These are phyloP conservation scores for Barypeithes pellucidus DNA, from an alignment of 2,888 invertebrate genomes.

Conservation along the genomic window DNA sequence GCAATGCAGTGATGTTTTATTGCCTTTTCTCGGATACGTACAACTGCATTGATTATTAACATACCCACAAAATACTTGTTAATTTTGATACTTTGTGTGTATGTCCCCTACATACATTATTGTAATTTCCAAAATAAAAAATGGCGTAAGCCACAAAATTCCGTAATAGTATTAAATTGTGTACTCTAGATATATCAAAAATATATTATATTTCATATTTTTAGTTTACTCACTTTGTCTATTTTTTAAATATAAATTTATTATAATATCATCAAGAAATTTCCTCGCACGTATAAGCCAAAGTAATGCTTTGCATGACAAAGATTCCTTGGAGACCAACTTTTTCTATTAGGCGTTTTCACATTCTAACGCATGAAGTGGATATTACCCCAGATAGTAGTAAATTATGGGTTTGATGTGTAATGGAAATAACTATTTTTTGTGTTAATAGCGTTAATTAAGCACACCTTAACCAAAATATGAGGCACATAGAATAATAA, in stretches of 20 bases:
- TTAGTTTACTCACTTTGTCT: conserved; percentile 4
- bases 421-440: conserved; percentile 28
- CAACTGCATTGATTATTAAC: too few species aligned
- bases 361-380: conserved; percentile 31
- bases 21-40: too few species aligned
- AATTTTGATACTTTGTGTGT: too few species aligned
- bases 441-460: conserved; percentile 30
- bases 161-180: too few species aligned
- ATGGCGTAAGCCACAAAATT: too few species aligned
- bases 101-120: too few species aligned
- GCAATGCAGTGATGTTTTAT: too few species aligned
- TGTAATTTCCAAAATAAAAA: too few species aligned
- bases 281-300: conserved; percentile 19
- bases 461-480: conserved; percentile 31
- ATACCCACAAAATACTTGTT: too few species aligned
- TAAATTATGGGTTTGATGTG: conserved; percentile 28
- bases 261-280: conserved; percentile 17
- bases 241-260: conserved; percentile 22
- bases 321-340: conserved; percentile 51
- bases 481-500: too few species aligned
- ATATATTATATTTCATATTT: background rate
- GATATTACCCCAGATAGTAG: conserved; percentile 34
- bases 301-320: conserved; percentile 49
- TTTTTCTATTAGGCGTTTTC: conserved; percentile 40
- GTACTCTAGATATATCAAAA: too few species aligned